Evolutionary conservation across 2,113 vertebrate genomes (phyloP), one percentile per base, ranked within the genome.

Genomic region (Bagarius yarrelli): DNA sequence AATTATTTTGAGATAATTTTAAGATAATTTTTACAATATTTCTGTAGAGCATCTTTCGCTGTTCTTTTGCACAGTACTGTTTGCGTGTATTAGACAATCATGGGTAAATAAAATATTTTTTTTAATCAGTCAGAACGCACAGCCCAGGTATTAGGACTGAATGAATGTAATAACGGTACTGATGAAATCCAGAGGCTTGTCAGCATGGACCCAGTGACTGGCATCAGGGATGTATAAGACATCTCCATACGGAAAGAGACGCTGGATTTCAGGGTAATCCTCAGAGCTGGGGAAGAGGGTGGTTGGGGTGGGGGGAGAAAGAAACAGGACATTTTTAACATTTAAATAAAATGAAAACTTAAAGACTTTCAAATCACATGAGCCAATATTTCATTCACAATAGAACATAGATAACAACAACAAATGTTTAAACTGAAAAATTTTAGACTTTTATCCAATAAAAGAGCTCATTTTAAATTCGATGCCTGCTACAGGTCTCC

Each of bases 141-240:
- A 8, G 36, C 44, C 9, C 44, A 9, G 25, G 55, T 40, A 86
- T 89, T 93, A 92, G 50, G 92, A 91, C 83, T 93, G 91, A 57
- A 98, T 89, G 87, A 98, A 98, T 77, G 88, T 91, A 84, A 88
- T 93, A 83, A 97, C 89, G 76, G 95, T 93, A 84, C 93, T 91
- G 86, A 97, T 87, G 90, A 98, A 96, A 23, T 95, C 94, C 86
- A 95, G 89, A 34, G 96, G 95, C 83, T 95, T 95, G 73, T 98
- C 95, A 3, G 95, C 95, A 18, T 98, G 96, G 85, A 98, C 94
- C 92, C 95, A 96, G 89, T 98, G 96, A 82, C 95, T 95, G 13
- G 95, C 95, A 4, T 95, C 95, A 30, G 93, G 86, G 44, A 97
- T 94, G 85, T 95, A 91, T 90, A 96, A 94, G 83, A 98, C 89